Conservation (phyloP, 2,888 invertebrate genomes). For the Pseudanteris insignis region DNA sequence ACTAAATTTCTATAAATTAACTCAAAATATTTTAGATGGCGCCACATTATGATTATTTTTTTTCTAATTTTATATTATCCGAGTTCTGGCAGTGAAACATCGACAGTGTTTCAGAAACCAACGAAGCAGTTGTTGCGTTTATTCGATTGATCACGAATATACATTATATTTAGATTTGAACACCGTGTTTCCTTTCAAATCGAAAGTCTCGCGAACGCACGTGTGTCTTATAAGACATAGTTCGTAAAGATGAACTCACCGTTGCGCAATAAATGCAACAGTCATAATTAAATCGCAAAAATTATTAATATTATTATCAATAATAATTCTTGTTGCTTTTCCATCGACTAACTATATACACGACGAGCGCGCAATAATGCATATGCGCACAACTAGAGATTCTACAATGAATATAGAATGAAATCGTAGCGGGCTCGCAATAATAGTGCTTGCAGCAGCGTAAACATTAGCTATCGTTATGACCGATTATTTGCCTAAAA, state of each 20-base stretch:
- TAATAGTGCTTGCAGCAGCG: constrained; percentile 40
- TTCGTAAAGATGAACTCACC: constrained; percentile 19
- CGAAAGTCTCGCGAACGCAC: constrained; percentile 31
- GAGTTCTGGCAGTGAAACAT: no score
- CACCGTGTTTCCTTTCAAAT: constrained; percentile 22
- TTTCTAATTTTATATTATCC: no score
- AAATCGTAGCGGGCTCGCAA: constrained; percentile 43
- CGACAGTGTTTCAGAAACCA: no score
- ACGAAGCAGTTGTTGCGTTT: no score
- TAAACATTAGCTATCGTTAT: constrained; percentile 46
- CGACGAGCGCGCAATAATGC: constrained; percentile 21
- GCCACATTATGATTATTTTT: no score
- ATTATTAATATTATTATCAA: constrained; percentile 22
- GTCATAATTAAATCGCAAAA: constrained; percentile 27
- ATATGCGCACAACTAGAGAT: constrained; percentile 48
- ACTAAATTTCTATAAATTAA: no score
- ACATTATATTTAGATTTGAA: constrained; percentile 33
- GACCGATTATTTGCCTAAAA: constrained; percentile 48
- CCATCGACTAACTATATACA: constrained; percentile 40
- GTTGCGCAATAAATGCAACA: constrained; percentile 36
- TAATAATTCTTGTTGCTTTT: constrained; percentile 3
- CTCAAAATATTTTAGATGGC: no score
- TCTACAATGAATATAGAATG: constrained; percentile 52
- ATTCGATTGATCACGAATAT: constrained; percentile 14
- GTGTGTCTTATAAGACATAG: constrained; percentile 41